phyloP scores from a whole-genome alignment of 2,888 invertebrate genomes.

The Mystacides longicornis region DNA sequence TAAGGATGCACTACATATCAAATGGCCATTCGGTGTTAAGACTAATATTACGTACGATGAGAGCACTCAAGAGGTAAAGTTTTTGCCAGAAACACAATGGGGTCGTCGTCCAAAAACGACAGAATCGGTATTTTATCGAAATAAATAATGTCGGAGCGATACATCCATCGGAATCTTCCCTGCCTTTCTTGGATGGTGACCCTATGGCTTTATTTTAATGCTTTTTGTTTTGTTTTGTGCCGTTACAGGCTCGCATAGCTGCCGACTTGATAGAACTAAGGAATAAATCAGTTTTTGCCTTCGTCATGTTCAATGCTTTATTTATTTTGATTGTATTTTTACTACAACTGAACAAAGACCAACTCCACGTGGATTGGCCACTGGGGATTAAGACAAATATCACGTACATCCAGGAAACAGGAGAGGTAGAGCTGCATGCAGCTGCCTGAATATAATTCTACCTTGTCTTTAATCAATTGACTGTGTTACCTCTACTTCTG shows the following conservation, averaged over 20 bases:
- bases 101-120: constrained; percentile 27
- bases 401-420: constrained; percentile 86
- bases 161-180: constrained; percentile 32
- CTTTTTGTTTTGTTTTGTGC: constrained; percentile 39
- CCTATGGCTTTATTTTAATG: constrained; percentile 31
- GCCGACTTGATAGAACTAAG: constrained; percentile 87
- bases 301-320: constrained; percentile 99
- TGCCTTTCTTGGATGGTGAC: constrained; percentile 52
- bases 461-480: neutral
- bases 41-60: constrained; percentile 90
- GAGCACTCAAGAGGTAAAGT: constrained; percentile 84
- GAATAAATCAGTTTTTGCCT: constrained; percentile 95
- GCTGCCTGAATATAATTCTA: constrained; percentile 14
- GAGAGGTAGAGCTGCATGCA: constrained; percentile 64
- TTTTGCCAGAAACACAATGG: constrained; percentile 28
- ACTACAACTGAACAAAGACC: constrained; percentile 98
- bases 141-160: neutral
- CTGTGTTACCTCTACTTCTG: neutral
- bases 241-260: constrained; percentile 78
- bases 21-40: constrained; percentile 94
- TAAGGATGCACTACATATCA: constrained; percentile 92
- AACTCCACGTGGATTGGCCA: constrained; percentile 96
- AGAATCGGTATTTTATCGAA: neutral
- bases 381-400: constrained; percentile 92
- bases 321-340: constrained; percentile 98